Percentiles rank a stretch among this genome's conserved stretches.
Evolutionary conservation across 1,140 invertebrate species (phyloP).

Genomic region (Conopomorpha cramerella): DNA sequence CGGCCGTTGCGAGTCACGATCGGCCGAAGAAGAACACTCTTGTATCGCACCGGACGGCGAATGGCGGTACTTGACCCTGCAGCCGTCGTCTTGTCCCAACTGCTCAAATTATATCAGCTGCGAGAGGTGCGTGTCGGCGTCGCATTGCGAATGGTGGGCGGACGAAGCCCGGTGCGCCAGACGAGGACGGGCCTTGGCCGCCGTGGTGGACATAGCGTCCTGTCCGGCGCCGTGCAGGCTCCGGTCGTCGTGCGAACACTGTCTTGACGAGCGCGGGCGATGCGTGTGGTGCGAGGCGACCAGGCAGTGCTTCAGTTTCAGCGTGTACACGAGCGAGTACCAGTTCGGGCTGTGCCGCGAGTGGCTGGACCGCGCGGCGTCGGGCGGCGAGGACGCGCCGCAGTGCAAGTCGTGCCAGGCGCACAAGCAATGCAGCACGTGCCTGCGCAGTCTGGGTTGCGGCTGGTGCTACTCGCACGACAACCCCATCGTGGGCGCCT

Average conservation of each 20-base stretch:
- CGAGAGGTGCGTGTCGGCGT: constrained; percentile 71
- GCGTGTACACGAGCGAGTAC: constrained; percentile 92
- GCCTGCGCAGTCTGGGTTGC: constrained; percentile 82
- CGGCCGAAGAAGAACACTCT: constrained; percentile 66
- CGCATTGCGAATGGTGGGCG: constrained; percentile 90
- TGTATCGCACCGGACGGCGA: constrained; percentile 63
- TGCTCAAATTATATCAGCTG: constrained; percentile 90
- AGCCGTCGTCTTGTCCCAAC: constrained; percentile 79
- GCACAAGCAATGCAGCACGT: constrained; percentile 78
- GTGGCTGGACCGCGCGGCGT: constrained; percentile 83
- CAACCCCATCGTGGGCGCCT: constrained; percentile 84
- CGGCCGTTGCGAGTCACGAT: constrained; percentile 65
- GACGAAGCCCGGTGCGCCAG: constrained; percentile 84
- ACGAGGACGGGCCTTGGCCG: constrained; percentile 72
- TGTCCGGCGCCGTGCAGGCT: constrained; percentile 79
- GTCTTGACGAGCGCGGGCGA: constrained; percentile 80
- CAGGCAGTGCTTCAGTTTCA: constrained; percentile 90
- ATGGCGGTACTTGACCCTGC: constrained; percentile 80
- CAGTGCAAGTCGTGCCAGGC: constrained; percentile 82
- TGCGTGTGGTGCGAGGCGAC: constrained; percentile 96
- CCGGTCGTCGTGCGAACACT: constrained; percentile 78
- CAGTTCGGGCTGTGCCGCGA: constrained; percentile 90
- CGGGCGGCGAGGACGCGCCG: constrained; percentile 40
- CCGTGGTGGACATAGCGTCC: constrained; percentile 62
- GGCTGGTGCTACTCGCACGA: constrained; percentile 91